A percentile compares a stretch with the other conserved stretches of the same genome.
phyloP scores from a whole-genome alignment of 2,888 invertebrate species.

The Leuctra nigra region DNA sequence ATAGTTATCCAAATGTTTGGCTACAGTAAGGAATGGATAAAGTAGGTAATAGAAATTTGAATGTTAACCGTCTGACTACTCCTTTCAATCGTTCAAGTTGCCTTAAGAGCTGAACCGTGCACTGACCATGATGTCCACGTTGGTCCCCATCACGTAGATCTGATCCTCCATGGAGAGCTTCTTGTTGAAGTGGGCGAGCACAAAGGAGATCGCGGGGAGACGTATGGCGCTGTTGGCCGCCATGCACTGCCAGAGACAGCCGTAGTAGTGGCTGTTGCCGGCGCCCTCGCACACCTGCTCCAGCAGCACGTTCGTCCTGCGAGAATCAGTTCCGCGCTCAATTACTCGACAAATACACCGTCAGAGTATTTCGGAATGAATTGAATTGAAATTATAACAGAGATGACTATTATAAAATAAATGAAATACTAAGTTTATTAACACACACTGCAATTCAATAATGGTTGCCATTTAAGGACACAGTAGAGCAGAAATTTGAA shows the following conservation, averaged over 20 bases:
- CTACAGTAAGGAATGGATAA: too few species aligned
- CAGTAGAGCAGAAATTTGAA: too few species aligned
- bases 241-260: slow-evolving; percentile 82
- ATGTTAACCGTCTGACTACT: too few species aligned
- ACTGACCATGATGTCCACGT: slow-evolving; percentile 73
- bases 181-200: slow-evolving; percentile 72
- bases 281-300: slow-evolving; percentile 70
- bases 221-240: slow-evolving; percentile 73
- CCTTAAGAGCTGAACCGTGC: too few species aligned
- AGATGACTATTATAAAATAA: too few species aligned
- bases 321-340: slow-evolving; percentile 30
- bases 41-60: too few species aligned
- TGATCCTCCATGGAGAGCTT: slow-evolving; percentile 75
- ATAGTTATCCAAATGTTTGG: too few species aligned
- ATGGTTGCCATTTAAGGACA: too few species aligned
- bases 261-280: slow-evolving; percentile 72
- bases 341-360: background rate
- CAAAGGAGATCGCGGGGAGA: slow-evolving; percentile 73
- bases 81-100: too few species aligned
- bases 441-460: too few species aligned
- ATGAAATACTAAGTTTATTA: too few species aligned
- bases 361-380: background rate
- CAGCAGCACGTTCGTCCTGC: slow-evolving; percentile 54
- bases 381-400: background rate
- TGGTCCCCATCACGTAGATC: slow-evolving; percentile 72